Evolutionary conservation across 1,140 invertebrate species (phyloP), one percentile per base, ranked within the genome.

Genomic region (Drosophila burlai): DNA sequence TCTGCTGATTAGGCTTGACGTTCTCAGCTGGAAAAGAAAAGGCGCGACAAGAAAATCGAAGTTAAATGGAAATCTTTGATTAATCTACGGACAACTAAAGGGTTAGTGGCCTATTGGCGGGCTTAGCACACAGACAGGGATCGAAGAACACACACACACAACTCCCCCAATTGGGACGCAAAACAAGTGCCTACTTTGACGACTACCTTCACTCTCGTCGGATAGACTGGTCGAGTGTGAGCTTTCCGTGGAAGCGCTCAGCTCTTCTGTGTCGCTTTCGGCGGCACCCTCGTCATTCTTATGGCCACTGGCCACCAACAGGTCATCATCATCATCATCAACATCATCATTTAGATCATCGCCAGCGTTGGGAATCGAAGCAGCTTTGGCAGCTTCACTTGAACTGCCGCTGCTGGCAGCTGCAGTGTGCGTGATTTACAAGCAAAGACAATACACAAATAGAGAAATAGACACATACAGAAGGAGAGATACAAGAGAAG

Each of bases 161-260:
- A 50, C 38, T 52, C 58, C 58, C 58, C 46, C 29, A 26, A 46
- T 47, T 11, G 36, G 61, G 76, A 36, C 46, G 60, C 47, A 61
- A 64, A 78, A 74, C 67, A 81, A 83, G 46, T 73, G 73, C 73
- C 81, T 38, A 55, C 52, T 16, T 58, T 24, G 61, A 49, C 16
- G 49, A 79, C 84, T 87, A 90, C 85, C 85, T 85, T 90, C 81
- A 64, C 79, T 76, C 54, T 92, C 86, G 26, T 92, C 86, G 26
- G 89, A 86, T 66, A 93, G 72, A 75, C 92, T 93, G 52, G 92
- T 93, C 62, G 91, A 92, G 82, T 93, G 92, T 65, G 92, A 93
- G 82, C 92, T 93, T 63, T 93, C 92, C 74, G 92, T 93, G 24
- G 92, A 93, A 78, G 93, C 92, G 58, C 91, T 93, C 49, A 92